Evolutionary conservation across 1,140 invertebrate genomes (phyloP), one percentile per base, ranked within the genome.

Genomic region (Dendrolimus punctatus): DNA sequence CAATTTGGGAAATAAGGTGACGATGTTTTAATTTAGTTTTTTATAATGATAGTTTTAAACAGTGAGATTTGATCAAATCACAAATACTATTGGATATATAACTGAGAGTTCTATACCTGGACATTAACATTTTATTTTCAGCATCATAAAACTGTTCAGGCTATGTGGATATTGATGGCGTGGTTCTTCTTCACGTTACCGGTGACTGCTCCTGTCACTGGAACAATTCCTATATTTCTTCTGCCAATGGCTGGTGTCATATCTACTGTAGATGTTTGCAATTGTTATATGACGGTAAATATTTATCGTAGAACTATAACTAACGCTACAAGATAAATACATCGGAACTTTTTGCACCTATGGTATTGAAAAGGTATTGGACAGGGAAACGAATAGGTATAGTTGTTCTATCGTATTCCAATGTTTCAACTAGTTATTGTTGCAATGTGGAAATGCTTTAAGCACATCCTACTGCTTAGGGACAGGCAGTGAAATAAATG

Each of bases 271-370:
- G 23, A 48, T 5, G 51, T 58, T 7, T 71, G 65, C 46, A 38
- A 41, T 6, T 68, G 65, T 49, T 79, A 79, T 58, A 69, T 80
- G 55, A 76, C 69, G 55, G 77, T 80, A 58, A 76, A 74, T 67
- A 44, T 41, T 38, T 36, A 41, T 49, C 42, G 4, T 51, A 40
- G 5, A 23, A 5, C 0, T 51, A 36, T 37, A 6, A 6, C 23
- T 49, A 39, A 9, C 5, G 6, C 5, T 45, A 10, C 23, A 9
- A 7, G 2, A 8, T 9, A 8, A 10, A 6, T 10, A 45, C 7
- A 9, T 6, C 6, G 44, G 44, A 8, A 45, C 9, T 6, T 4
- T 45, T 9, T 6, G 7, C 23, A 23, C 23, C 3, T 2, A 23
- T 23, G 23, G 23, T 23, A 3, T 2, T 23, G 23, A 23, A 23